Percentiles rank a stretch among this genome's conserved stretches.
Conservation (phyloP, 1,140 invertebrate species). For the Berghia stephanieae region DNA sequence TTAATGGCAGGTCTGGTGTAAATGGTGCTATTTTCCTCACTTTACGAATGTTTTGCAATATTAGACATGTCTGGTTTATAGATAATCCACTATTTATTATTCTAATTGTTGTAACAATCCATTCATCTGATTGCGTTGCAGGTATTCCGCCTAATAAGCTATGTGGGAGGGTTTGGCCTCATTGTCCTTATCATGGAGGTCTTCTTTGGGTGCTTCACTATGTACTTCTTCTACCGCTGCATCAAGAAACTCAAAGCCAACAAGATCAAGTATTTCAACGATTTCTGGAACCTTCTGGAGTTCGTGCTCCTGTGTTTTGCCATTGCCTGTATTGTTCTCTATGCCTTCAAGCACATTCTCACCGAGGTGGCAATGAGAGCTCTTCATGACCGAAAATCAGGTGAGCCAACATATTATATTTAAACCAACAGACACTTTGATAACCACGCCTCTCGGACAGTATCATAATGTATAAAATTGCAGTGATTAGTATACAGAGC, state of each 20-base stretch:
- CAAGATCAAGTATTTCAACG: constrained; percentile 65
- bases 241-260: constrained; percentile 59
- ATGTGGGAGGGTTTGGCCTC: constrained; percentile 64
- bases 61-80: not conserved
- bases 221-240: constrained; percentile 63
- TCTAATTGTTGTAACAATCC: not conserved
- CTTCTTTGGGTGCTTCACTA: constrained; percentile 58
- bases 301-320: constrained; percentile 65
- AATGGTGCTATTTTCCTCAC: not conserved
- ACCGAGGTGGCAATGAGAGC: constrained; percentile 64
- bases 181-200: constrained; percentile 63
- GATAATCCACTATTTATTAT: not conserved
- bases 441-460: no score
- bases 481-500: no score
- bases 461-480: no score
- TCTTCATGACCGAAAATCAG: constrained; percentile 61
- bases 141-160: constrained; percentile 64
- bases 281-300: constrained; percentile 69
- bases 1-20: no score
- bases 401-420: constrained; percentile 38
- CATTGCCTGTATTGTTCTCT: constrained; percentile 67
- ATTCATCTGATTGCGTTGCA: constrained; percentile 36
- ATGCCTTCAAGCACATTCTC: constrained; percentile 66
- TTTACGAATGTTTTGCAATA: not conserved
- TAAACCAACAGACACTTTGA: no score